Evolutionary conservation across 2,797 vertebrate genomes (phyloP).

Genomic region (Toxotes lorentzi): DNA sequence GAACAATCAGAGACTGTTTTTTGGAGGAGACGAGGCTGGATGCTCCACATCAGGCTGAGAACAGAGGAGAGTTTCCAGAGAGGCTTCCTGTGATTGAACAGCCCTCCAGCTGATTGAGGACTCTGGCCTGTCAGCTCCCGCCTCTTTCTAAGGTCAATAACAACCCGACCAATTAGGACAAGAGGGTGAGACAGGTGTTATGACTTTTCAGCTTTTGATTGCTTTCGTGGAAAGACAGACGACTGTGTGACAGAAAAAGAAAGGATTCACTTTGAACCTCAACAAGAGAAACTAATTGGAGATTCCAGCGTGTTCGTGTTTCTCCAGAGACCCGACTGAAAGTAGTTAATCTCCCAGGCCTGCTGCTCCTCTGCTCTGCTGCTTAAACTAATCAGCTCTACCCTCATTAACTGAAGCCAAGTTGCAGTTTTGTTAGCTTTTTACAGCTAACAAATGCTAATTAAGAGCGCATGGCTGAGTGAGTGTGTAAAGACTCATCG

Average conservation of each 20-base stretch:
- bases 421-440: slow-evolving; percentile 20
- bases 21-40: neutral
- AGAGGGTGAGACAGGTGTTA: neutral
- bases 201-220: neutral
- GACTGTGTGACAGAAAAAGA: neutral
- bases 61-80: neutral
- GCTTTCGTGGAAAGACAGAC: neutral
- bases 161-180: slow-evolving; percentile 11
- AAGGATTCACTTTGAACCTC: neutral
- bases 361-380: neutral
- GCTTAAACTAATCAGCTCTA: slow-evolving; percentile 17
- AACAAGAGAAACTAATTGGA: slow-evolving; percentile 26
- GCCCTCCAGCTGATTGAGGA: slow-evolving; percentile 25
- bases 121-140: neutral
- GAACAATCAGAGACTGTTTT: neutral
- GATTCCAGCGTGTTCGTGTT: neutral
- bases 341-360: slow-evolving; percentile 19
- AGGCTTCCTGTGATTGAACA: slow-evolving; percentile 12
- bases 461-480: slow-evolving; percentile 4
- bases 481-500: neutral
- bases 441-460: slow-evolving; percentile 37
- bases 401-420: slow-evolving; percentile 26
- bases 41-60: neutral
- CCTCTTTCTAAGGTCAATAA: neutral
- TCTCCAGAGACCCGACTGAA: neutral